Evolutionary conservation across 92 coral and sea anemone genomes (phyloP).

Genomic region (Bergia puertoricense): DNA sequence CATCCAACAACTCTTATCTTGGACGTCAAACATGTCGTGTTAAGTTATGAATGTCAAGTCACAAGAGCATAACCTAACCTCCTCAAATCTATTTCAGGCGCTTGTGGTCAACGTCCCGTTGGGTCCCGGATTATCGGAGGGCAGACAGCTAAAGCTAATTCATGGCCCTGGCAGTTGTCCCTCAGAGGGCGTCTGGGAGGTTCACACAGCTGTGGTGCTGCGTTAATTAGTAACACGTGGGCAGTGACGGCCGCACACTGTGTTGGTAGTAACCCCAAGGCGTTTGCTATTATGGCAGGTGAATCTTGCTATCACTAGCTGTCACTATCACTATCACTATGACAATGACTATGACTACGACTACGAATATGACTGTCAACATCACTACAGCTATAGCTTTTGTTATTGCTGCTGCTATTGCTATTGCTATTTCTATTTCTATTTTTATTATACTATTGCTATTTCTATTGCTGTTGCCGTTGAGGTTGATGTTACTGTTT

Average conservation of each 20-base stretch:
- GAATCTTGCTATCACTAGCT: too few relatives aligned
- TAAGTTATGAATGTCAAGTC: too few relatives aligned
- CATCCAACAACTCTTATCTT: too few relatives aligned
- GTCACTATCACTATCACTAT: background rate
- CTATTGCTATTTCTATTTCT: too few relatives aligned
- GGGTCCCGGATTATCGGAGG: constrained; percentile 21
- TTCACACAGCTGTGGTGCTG: constrained; percentile 13
- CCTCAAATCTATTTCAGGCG: background rate
- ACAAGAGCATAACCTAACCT: background rate
- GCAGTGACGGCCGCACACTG: constrained; percentile 30
- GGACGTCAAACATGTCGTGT: too few relatives aligned
- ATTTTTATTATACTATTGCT: too few relatives aligned
- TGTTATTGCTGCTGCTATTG: too few relatives aligned
- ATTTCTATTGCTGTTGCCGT: too few relatives aligned
- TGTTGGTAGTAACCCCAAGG: constrained; percentile 4
- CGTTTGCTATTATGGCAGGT: background rate
- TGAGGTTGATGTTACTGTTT: too few relatives aligned
- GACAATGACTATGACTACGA: too few relatives aligned
- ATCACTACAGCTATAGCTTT: too few relatives aligned
- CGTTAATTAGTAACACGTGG: constrained; percentile 12
- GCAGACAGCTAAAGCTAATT: constrained; percentile 26
- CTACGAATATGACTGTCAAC: too few relatives aligned
- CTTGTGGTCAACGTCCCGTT: background rate
- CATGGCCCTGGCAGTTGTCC: constrained; percentile 36
- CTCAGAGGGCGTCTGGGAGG: constrained; percentile 20